Percentiles rank a stretch among this genome's conserved stretches.
phyloP scores from a whole-genome alignment of 2,113 vertebrate species.

The Epinephelus lanceolatus region DNA sequence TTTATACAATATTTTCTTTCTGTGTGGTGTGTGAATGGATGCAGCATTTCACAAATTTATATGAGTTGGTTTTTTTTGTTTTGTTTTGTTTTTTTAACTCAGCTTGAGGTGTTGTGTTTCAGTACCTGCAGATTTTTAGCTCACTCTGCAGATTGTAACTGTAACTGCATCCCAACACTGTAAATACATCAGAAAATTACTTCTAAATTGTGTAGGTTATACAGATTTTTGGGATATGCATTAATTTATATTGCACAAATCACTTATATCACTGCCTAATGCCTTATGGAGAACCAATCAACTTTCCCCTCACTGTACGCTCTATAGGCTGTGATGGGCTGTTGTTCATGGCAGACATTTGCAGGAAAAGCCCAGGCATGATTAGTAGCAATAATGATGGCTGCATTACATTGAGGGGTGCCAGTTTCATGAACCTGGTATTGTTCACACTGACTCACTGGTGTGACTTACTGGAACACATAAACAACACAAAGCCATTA shows the following conservation, averaged over 20 bases:
- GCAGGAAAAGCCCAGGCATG: background rate
- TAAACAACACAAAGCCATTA: no score
- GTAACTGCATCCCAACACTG: slow-evolving; percentile 8
- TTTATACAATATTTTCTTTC: slow-evolving; percentile 74
- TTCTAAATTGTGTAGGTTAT: background rate
- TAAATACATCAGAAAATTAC: background rate
- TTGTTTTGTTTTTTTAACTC: slow-evolving; percentile 1
- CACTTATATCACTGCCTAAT: background rate
- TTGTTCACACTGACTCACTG: slow-evolving; percentile 4
- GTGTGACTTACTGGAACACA: background rate
- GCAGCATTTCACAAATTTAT: slow-evolving; percentile 28
- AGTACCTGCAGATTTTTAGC: slow-evolving; percentile 15
- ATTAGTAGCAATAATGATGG: background rate
- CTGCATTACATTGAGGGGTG: background rate
- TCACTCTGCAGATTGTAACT: slow-evolving; percentile 14
- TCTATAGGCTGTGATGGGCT: background rate
- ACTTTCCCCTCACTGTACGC: background rate
- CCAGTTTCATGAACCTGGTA: background rate
- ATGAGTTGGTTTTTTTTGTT: background rate
- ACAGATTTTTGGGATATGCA: background rate
- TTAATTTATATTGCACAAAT: background rate
- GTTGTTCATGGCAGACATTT: background rate
- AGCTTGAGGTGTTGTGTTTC: background rate
- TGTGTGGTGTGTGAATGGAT: slow-evolving; percentile 37
- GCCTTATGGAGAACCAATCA: background rate